A percentile compares a stretch with the other conserved stretches of the same genome.
Evolutionary conservation across 1,140 invertebrate genomes (phyloP).

Genomic region (Scylla paramamosain): DNA sequence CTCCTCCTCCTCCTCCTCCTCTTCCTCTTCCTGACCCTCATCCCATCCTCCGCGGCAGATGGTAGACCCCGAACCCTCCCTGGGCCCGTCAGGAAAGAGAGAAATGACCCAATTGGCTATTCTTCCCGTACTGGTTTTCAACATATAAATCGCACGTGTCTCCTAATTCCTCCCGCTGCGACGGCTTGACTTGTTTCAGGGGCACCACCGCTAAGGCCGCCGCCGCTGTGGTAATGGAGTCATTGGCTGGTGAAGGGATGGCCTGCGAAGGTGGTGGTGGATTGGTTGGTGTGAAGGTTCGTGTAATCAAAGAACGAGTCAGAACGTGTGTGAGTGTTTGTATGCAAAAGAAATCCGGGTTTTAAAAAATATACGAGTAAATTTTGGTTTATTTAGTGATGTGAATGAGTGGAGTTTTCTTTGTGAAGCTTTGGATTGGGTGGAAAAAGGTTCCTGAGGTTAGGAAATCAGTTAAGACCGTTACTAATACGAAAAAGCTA

Average conservation of each 20-base stretch:
- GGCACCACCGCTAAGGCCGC: not conserved
- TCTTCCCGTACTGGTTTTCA: slow-evolving; percentile 60
- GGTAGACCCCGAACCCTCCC: slow-evolving; percentile 28
- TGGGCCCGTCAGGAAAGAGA: slow-evolving; percentile 35
- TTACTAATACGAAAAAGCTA: too few relatives aligned
- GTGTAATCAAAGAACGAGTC: too few relatives aligned
- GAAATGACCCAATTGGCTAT: slow-evolving; percentile 59
- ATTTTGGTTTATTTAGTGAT: too few relatives aligned
- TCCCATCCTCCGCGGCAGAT: slow-evolving; percentile 40
- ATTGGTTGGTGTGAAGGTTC: not conserved
- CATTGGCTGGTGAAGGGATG: not conserved
- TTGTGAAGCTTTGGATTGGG: too few relatives aligned
- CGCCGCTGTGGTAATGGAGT: slow-evolving; percentile 39
- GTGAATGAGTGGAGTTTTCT: too few relatives aligned
- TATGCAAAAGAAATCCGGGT: too few relatives aligned
- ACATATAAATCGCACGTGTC: slow-evolving; percentile 51
- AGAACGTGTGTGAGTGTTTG: not conserved
- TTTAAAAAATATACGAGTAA: too few relatives aligned
- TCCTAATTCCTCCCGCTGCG: slow-evolving; percentile 31
- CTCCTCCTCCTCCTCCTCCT: not conserved
- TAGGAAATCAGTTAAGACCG: too few relatives aligned
- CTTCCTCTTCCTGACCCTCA: not conserved
- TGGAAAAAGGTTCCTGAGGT: too few relatives aligned
- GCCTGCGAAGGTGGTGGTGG: not conserved
- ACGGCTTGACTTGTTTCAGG: slow-evolving; percentile 52